A percentile compares a stretch with the other conserved stretches of the same genome.
Conservation (phyloP, 2,888 invertebrate genomes). For the Tiliacea citrago region DNA sequence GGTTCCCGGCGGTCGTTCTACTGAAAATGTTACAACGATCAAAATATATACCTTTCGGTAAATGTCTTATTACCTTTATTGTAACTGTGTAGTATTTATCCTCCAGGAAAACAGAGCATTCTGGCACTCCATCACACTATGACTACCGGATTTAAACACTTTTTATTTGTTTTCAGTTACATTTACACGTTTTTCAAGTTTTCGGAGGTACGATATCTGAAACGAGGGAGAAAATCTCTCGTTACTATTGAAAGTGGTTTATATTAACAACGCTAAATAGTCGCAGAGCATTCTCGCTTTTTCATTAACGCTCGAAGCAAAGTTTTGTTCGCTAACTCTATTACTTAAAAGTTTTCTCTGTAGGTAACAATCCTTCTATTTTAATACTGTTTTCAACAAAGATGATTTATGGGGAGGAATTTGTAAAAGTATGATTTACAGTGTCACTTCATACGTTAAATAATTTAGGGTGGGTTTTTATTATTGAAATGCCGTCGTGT, state of each 20-base stretch:
- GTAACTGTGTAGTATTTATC: slow-evolving; percentile 73
- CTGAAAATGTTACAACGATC: slow-evolving; percentile 50
- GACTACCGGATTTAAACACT: slow-evolving; percentile 68
- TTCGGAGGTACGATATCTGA: slow-evolving; percentile 78
- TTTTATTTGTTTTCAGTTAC: slow-evolving; percentile 61
- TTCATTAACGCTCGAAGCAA: slow-evolving; percentile 57
- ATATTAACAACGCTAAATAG: slow-evolving; percentile 45
- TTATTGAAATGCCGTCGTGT: slow-evolving; percentile 22
- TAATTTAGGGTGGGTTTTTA: slow-evolving; percentile 33
- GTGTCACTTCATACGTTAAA: slow-evolving; percentile 23
- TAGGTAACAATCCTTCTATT: slow-evolving; percentile 63
- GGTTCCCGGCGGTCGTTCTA: slow-evolving; percentile 36
- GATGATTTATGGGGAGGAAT: slow-evolving; percentile 50
- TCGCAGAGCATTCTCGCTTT: slow-evolving; percentile 67
- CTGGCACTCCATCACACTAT: slow-evolving; percentile 80
- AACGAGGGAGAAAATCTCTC: slow-evolving; percentile 80
- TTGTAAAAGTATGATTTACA: slow-evolving; percentile 38
- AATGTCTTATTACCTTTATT: slow-evolving; percentile 77
- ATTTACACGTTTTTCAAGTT: slow-evolving; percentile 65
- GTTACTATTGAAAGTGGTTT: slow-evolving; percentile 66
- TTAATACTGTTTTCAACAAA: slow-evolving; percentile 58
- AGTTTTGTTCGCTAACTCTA: slow-evolving; percentile 47
- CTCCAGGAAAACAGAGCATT: slow-evolving; percentile 72
- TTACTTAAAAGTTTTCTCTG: slow-evolving; percentile 53
- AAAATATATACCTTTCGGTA: slow-evolving; percentile 41